Base-by-base conservation (phyloP, 1,140 invertebrate genomes). In the Drosophila pseudoobscura region DNA sequence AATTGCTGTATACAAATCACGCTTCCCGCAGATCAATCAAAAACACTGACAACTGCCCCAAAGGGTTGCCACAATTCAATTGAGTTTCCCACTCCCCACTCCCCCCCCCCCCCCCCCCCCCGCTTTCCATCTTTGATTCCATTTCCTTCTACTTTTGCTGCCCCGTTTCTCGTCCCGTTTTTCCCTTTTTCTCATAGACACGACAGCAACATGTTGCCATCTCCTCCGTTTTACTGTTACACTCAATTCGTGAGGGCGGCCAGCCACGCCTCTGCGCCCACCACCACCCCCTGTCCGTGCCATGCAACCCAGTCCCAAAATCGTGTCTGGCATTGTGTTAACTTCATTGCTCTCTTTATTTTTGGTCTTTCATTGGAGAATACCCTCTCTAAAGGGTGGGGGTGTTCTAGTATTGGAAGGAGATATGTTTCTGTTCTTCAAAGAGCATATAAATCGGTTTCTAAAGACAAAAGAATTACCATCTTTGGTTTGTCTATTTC, bases 1-100 rank as follows among this genome's bases (percentile, higher is more conserved):
- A 79, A 79, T 76, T 80, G 66, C 50, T 82, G 59, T 59, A 79
- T 76, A 80, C 80, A 85, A 84, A 84, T 85, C 80, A 85, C 74
- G 80, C 76, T 85, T 77, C 47, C 26, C 15, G 29, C 50, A 54
- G 83, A 87, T 88, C 83, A 87, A 87, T 88, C 83, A 87, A 70
- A 31, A 62, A 55, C 75, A 74, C 46, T 75, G 60, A 83, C 79
- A 84, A 83, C 64, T 60, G 52, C 71, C 61, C 62, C 44, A 56
- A 55, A 80, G 64, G 35, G 35, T 39, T 39, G 35, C 85, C 78
- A 76, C 84, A 88, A 88, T 88, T 88, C 79, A 88, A 88, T 88
- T 83, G 53, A 47, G 41, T 52, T 35, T 17, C 22, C 8, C 11
- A 22, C 13, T 26, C 60, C 20, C 39, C 52, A n/a, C n/a, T n/a